phyloP scores from a whole-genome alignment of 2,797 vertebrate genomes.

The Borostomias antarcticus region DNA sequence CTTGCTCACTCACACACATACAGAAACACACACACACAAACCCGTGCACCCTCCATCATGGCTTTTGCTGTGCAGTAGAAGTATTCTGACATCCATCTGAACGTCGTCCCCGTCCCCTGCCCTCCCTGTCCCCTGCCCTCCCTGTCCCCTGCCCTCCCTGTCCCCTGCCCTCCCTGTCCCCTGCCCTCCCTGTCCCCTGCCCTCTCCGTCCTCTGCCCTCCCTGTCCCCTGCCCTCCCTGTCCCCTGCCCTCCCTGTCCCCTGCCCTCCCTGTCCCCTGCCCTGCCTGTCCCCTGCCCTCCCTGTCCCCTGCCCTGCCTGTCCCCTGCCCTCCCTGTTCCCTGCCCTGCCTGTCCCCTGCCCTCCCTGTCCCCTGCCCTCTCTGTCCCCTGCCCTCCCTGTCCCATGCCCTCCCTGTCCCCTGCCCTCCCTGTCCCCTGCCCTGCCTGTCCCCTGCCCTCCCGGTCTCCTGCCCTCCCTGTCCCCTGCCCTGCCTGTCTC shows the following conservation, averaged over 20 bases:
- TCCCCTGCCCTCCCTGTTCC: constrained; percentile 43
- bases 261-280: constrained; percentile 38
- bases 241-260: constrained; percentile 30
- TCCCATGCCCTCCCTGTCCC: too few species aligned
- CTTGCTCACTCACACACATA: too few species aligned
- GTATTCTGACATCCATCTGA: constrained; percentile 50
- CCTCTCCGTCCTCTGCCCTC: constrained; percentile 33
- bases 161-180: constrained; percentile 41
- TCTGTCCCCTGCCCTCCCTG: constrained; percentile 25
- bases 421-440: constrained; percentile 26
- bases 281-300: constrained; percentile 34
- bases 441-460: constrained; percentile 26
- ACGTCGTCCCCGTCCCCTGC: constrained; percentile 36
- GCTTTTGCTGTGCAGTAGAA: constrained; percentile 34
- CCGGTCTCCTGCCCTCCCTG: constrained; percentile 36
- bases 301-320: constrained; percentile 25
- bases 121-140: constrained; percentile 34
- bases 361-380: constrained; percentile 34
- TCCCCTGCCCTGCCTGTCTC: constrained; percentile 31
- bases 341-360: constrained; percentile 32
- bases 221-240: constrained; percentile 36
- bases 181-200: constrained; percentile 29
- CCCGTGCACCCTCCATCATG: too few species aligned
- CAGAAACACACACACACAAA: too few species aligned
- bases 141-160: constrained; percentile 25